Evolutionary conservation across 2,113 vertebrate genomes (phyloP).

Genomic region (Elgaria multicarinata): DNA sequence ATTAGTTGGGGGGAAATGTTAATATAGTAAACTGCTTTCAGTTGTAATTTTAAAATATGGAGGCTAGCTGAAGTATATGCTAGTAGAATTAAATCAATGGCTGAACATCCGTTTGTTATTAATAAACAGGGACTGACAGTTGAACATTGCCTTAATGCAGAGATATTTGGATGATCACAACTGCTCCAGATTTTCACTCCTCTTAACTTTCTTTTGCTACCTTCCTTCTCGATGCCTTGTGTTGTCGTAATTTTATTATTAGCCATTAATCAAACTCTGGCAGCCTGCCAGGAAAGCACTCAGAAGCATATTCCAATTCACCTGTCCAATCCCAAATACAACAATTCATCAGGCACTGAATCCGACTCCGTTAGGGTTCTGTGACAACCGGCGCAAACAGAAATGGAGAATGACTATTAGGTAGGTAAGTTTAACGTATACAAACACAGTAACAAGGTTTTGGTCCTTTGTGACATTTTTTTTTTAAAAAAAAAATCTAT

Average conservation of each 20-base stretch:
- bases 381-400: background rate
- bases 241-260: constrained; percentile 48
- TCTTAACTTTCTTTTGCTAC: constrained; percentile 20
- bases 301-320: constrained; percentile 51
- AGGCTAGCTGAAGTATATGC: background rate
- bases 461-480: background rate
- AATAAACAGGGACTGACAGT: constrained; percentile 5
- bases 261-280: constrained; percentile 31
- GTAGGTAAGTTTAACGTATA: background rate
- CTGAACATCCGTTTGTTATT: constrained; percentile 1
- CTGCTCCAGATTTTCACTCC: constrained; percentile 16
- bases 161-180: background rate
- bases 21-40: constrained; percentile 11
- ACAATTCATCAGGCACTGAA: constrained; percentile 35
- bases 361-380: constrained; percentile 42
- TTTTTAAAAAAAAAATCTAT: background rate
- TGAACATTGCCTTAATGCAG: background rate
- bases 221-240: constrained; percentile 11
- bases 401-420: constrained; percentile 23
- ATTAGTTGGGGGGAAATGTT: background rate
- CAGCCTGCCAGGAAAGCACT: constrained; percentile 53
- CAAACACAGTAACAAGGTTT: background rate
- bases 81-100: background rate
- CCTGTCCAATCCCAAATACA: constrained; percentile 14
- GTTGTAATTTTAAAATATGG: background rate